Evolutionary conservation across 2,888 invertebrate species (phyloP).

Genomic region (Nomada goodeniana): DNA sequence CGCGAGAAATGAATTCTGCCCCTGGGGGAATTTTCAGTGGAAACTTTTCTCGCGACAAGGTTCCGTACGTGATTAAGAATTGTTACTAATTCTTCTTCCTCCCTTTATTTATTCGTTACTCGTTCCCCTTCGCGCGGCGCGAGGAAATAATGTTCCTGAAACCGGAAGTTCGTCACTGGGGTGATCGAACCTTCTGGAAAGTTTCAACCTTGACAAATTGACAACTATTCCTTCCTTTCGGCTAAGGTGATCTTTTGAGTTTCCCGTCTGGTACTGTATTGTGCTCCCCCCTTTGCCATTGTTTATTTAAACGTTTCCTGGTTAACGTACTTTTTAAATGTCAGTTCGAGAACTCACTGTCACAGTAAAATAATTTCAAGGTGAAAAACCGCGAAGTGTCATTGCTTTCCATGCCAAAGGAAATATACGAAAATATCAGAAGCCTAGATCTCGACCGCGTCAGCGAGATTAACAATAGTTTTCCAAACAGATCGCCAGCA

Average conservation of each 20-base stretch:
- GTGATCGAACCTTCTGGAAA: background rate
- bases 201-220: background rate
- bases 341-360: background rate
- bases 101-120: background rate
- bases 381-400: no score
- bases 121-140: background rate
- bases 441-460: background rate
- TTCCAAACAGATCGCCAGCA: background rate
- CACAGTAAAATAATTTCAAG: no score
- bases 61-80: constrained; percentile 18
- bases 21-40: background rate
- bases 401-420: background rate
- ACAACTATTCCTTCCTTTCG: background rate
- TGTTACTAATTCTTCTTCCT: background rate
- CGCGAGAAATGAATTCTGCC: constrained; percentile 4
- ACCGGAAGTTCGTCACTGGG: constrained; percentile 10
- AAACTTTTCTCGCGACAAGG: background rate
- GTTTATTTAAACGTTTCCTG: background rate
- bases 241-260: background rate
- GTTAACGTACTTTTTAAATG: background rate
- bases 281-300: background rate
- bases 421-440: background rate
- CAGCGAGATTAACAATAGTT: background rate
- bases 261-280: background rate
- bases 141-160: constrained; percentile 2